Evolutionary conservation across 1,140 invertebrate genomes (phyloP).

Genomic region (Calosoma granatense): DNA sequence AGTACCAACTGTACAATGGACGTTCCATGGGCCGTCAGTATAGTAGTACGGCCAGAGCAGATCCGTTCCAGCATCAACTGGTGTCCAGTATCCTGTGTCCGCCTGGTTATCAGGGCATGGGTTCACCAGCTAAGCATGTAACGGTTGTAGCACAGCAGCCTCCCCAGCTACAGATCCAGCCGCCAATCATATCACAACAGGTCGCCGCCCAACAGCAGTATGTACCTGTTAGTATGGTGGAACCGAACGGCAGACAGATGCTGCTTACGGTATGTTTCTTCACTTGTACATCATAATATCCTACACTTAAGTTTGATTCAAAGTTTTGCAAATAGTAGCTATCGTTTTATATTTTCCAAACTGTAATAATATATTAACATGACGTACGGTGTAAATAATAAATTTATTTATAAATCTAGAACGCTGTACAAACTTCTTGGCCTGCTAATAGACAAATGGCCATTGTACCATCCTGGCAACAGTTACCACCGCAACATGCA

Average conservation of each 20-base stretch:
- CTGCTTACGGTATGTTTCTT: constrained; percentile 43
- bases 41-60: constrained; percentile 45
- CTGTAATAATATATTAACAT: too few species aligned
- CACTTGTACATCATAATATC: neutral
- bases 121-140: constrained; percentile 77
- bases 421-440: constrained; percentile 72
- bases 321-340: neutral
- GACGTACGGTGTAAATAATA: too few species aligned
- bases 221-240: constrained; percentile 84
- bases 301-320: neutral
- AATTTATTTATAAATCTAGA: too few species aligned
- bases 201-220: constrained; percentile 62
- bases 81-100: constrained; percentile 89
- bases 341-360: too few species aligned
- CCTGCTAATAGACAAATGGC: constrained; percentile 68
- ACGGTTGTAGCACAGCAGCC: constrained; percentile 69
- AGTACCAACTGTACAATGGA: constrained; percentile 85
- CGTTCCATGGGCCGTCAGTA: constrained; percentile 56
- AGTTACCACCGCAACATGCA: constrained; percentile 59
- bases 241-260: constrained; percentile 58
- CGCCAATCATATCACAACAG: constrained; percentile 56
- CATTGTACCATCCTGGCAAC: constrained; percentile 81
- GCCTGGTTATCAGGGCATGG: constrained; percentile 69
- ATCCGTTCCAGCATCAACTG: constrained; percentile 75
- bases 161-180: constrained; percentile 52